Conservation (phyloP, 2,113 vertebrate species). For the Sakesphorus luctuosus region DNA sequence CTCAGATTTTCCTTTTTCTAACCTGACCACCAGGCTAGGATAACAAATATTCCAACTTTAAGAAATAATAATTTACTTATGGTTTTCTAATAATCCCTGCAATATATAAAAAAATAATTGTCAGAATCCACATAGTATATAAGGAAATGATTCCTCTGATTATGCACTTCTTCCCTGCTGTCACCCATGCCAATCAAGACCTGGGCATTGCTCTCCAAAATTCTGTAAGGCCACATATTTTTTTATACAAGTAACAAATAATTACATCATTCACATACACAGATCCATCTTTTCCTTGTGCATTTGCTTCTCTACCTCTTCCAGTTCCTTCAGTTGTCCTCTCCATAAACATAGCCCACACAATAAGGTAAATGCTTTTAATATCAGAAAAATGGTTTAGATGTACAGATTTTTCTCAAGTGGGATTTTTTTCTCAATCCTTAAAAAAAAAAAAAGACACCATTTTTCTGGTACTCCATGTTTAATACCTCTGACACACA, state of each 20-base stretch:
- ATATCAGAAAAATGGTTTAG: background rate
- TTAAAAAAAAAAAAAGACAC: conserved; percentile 18
- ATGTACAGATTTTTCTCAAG: background rate
- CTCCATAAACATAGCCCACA: background rate
- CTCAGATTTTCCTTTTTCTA: background rate
- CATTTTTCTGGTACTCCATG: background rate
- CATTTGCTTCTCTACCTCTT: background rate
- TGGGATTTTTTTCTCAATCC: background rate
- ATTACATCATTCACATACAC: background rate
- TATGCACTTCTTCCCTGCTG: background rate
- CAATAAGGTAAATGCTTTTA: background rate
- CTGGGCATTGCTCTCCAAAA: background rate
- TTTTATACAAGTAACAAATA: conserved; percentile 12
- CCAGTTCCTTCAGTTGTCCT: background rate
- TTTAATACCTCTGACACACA: background rate
- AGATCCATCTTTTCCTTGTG: background rate
- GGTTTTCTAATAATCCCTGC: background rate
- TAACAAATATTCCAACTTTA: conserved; percentile 51
- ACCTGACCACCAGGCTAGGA: conserved; percentile 26
- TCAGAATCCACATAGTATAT: background rate
- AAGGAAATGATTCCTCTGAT: background rate
- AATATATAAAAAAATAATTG: background rate
- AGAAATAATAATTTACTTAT: conserved; percentile 28
- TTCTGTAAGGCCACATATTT: background rate
- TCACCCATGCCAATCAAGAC: background rate